Evolutionary conservation across 1,140 invertebrate genomes (phyloP), one percentile per base, ranked within the genome.

Genomic region (Temnothorax curvispinosus): DNA sequence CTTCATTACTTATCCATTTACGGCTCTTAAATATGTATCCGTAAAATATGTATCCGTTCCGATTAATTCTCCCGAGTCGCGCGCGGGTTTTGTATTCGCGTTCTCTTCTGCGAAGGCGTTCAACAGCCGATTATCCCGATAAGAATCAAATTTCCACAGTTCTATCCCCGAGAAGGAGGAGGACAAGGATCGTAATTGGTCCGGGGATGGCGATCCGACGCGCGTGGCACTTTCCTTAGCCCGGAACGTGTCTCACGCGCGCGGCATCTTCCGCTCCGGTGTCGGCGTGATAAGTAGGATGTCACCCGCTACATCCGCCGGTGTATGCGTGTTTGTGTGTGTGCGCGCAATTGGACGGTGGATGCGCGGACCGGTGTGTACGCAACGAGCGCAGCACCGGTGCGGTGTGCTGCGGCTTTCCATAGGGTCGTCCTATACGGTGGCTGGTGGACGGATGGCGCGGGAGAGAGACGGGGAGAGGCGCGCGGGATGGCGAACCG

Each of bases 401-500:
- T 67, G 65, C 18, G 77, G 44, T 27, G 89, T 88, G 87, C 90
- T 85, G 90, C 67, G 90, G 87, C 62, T 90, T 87, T 91, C 84
- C 87, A 88, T 90, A 85, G 88, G 88, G 85, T 90, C 92, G 92
- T 93, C 87, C 92, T 74, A 27, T 27, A 74, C 80, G 89, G 91
- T 93, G 91, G 91, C 91, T 92, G 92, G 89, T 93, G 92, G 92
- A 90, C 90, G 87, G 92, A 90, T 89, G 87, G 85, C 84, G 87
- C 86, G 86, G 80, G 90, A 81, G 89, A 87, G 90, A 87, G 90
- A 91, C 71, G 69, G 85, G 71, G 72, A 75, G 86, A 50, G 47
- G 1, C 27, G 27, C 18, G 52, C 32, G 50, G 38, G 52, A 47
- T 52, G 64, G 71, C 32, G 71, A 74, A 32, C 71, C 35, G 47